A percentile compares a stretch with the other conserved stretches of the same genome.
These are phyloP conservation scores for Phoebastria nigripes DNA, from an alignment of 2,797 vertebrate species.

Conservation along the genomic window DNA sequence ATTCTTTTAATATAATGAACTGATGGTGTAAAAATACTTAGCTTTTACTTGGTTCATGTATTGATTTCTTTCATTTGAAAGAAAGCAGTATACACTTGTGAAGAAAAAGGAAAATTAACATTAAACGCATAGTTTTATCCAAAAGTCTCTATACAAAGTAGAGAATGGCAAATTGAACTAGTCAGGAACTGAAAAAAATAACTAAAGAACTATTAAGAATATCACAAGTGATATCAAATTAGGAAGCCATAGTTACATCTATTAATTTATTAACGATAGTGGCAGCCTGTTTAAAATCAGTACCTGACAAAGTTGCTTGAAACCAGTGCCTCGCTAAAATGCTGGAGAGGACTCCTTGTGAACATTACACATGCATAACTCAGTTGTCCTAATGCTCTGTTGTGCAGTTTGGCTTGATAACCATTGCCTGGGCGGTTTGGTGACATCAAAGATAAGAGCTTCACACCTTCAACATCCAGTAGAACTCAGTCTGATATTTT, in stretches of 20 bases:
- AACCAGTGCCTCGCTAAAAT: neutral
- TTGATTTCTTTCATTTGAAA: neutral
- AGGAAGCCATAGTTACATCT: neutral
- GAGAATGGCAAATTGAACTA: neutral
- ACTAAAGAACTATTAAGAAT: neutral
- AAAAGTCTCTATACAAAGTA: neutral
- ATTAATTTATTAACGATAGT: neutral
- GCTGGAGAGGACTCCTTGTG: neutral
- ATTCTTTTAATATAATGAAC: neutral
- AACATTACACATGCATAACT: rapidly evolving
- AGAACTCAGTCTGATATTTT: neutral
- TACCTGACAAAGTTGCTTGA: neutral
- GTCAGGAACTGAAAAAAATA: neutral
- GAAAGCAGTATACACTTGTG: neutral
- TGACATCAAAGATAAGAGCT: neutral
- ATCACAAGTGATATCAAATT: neutral
- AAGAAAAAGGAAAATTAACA: neutral
- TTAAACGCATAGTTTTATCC: neutral
- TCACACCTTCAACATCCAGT: neutral
- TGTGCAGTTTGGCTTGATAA: neutral
- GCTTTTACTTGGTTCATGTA: neutral
- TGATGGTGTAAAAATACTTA: neutral
- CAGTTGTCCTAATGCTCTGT: neutral
- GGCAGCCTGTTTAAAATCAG: neutral
- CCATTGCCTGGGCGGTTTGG: neutral